Evolutionary conservation across 2,113 vertebrate genomes (phyloP), one percentile per base, ranked within the genome.

Genomic region (Orthochromis indermauri): DNA sequence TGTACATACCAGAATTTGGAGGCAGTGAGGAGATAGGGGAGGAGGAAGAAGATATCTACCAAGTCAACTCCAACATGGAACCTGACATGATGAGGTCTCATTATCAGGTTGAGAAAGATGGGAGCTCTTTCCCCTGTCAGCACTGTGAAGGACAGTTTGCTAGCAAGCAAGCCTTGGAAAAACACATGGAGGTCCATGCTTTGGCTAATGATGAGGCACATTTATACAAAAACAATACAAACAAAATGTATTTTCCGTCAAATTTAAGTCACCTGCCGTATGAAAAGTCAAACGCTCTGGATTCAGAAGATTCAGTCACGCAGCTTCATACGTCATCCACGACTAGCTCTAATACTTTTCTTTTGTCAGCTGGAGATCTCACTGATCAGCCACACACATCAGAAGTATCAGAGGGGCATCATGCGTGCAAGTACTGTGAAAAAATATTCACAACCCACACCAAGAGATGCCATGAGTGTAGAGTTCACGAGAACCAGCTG

Each of bases 401-500:
- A 10, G 96, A 94, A 13, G 96, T 95, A 24, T 92, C 94, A 40
- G 97, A 96, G 79, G 97, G 96, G 33, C 92, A 96, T 84, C 97
- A 98, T 81, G 96, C 97, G 0, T 99, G 98, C 95, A 97, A 97
- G 54, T 98, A 97, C 83, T 98, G 98, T 93, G 97, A 97, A 76
- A 99, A 99, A 90, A 95, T 97, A 21, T 99, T 98, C 89, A 97
- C 97, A 37, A 98, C 97, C 12, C 96, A 98, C 47, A 97, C 96
- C 16, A 98, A 97, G 96, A 92, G 97, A 9, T 95, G 97, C 53
- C 98, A 99, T 71, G 98, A 99, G 87, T 97, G 97, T 1, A 95
- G 97, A 84, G 97, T 97, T 85, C 98, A 99, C 0, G 97, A 98
- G 49, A 97, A 97, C 9, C 97, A 97, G 21, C 96, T 97, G 31